A percentile compares a stretch with the other conserved stretches of the same genome.
Conservation (phyloP, 2,888 invertebrate genomes). For the Fragum whitleyi region DNA sequence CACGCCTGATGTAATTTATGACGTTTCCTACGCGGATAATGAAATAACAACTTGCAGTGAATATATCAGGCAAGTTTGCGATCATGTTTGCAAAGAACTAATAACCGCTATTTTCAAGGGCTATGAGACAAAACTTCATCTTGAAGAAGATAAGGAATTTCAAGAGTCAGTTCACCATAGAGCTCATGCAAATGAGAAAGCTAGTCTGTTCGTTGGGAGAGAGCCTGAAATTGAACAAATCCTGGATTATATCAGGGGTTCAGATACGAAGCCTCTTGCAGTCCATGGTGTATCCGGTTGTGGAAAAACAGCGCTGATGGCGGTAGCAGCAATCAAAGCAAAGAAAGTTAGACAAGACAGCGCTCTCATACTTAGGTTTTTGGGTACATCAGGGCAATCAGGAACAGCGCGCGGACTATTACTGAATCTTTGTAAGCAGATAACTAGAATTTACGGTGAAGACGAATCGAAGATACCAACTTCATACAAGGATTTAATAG, state of each 20-base stretch:
- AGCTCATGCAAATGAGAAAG: slow-evolving; percentile 52
- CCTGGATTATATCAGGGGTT: slow-evolving; percentile 31
- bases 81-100: slow-evolving; percentile 49
- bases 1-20: slow-evolving; percentile 24
- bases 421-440: slow-evolving; percentile 67
- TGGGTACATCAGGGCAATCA: slow-evolving; percentile 74
- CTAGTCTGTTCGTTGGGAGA: slow-evolving; percentile 55
- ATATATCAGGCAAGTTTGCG: slow-evolving; percentile 41
- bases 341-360: slow-evolving; percentile 31
- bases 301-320: slow-evolving; percentile 81
- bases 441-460: slow-evolving; percentile 56
- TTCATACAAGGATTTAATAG: slow-evolving; percentile 58
- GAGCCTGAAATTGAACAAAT: slow-evolving; percentile 49
- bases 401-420: slow-evolving; percentile 64
- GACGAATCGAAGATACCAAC: slow-evolving; percentile 44
- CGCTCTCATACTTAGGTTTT: slow-evolving; percentile 67
- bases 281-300: slow-evolving; percentile 78
- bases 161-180: slow-evolving; percentile 57
- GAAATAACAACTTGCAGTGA: slow-evolving; percentile 27
- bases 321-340: slow-evolving; percentile 53
- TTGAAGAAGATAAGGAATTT: slow-evolving; percentile 52
- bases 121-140: slow-evolving; percentile 53
- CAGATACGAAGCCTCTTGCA: slow-evolving; percentile 68
- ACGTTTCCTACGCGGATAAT: slow-evolving; percentile 33
- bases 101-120: slow-evolving; percentile 42